Base-by-base conservation (phyloP, 2,888 invertebrate species). In the Lepidochrysops patricia region DNA sequence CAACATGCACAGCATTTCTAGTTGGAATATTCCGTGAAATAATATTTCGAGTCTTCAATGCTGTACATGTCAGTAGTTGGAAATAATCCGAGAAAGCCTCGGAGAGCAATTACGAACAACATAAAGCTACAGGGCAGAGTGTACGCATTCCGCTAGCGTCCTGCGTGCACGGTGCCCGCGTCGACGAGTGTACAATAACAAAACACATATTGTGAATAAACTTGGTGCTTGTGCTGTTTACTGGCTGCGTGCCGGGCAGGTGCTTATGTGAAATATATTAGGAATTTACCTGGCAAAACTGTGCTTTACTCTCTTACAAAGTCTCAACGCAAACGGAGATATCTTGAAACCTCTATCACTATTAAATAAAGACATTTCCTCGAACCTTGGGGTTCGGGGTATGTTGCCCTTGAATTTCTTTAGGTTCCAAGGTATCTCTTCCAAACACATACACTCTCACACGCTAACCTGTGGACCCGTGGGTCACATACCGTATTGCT, bases 401-500 rank as follows among this genome's bases (percentile, higher is more conserved):
- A 5, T 29, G 4, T 29, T 29, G 29, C 29, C 2, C 13, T 13
- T 13, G 5, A 19, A 27, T 27, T 27, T 1, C 12, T 13, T 6
- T 7, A 63, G 57, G 32, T 50, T 57, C 13, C 9, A 32, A 9
- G 37, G 57, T 29, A 29, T 32, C 32, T 19, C 29, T 19, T 29
- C 12, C 54, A 19, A 54, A 32, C 54, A 54, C 50, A 9, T 2
- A 9, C 54, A 54, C 54, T 13, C 54, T 54, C 54, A 54, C 54
- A 54, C 54, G 54, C 52, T 27, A 52, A 52, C 52, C 52, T 27
- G 26, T 19, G 12, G 29, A 54, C 29, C 26, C 12, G 52, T 13
- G 12, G 35, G 43, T 49, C 67, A 82, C 98, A 95, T 96, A 98
- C 98, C 97, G 91, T 97, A 98, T 94, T 97, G 97, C 86, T 97